A percentile compares a stretch with the other conserved stretches of the same genome.
These are phyloP conservation scores for Ctenomys sociabilis DNA, from an alignment of 2,113 vertebrate genomes.

Conservation along the genomic window DNA sequence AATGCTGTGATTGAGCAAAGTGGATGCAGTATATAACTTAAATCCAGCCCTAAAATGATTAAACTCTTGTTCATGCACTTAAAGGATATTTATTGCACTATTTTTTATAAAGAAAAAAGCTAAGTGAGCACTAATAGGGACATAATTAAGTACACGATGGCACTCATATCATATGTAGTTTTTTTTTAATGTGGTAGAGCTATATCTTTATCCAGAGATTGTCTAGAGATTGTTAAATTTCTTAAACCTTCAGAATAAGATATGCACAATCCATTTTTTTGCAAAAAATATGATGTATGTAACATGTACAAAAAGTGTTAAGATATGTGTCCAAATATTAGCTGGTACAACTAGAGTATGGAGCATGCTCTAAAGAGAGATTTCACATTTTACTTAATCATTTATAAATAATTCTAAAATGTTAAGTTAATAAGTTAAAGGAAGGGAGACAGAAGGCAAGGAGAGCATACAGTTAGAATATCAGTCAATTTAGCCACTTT, in stretches of 20 bases:
- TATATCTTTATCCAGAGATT: neutral
- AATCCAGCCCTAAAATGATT: neutral
- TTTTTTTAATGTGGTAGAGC: neutral
- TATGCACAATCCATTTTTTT: neutral
- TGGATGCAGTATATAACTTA: neutral
- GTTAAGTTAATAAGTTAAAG: neutral
- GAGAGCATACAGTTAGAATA: neutral
- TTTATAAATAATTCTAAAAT: neutral
- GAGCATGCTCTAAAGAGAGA: neutral
- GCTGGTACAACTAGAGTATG: neutral
- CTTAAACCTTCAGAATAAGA: neutral
- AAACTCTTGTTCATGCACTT: neutral
- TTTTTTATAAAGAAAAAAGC: neutral
- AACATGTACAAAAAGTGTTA: neutral
- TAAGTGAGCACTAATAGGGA: neutral
- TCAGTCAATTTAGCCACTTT: neutral
- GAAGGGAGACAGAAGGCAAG: neutral
- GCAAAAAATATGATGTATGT: neutral
- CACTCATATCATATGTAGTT: neutral
- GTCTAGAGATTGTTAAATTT: neutral
- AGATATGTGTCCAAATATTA: neutral
- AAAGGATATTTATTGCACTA: neutral
- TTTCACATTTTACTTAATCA: conserved; percentile 16
- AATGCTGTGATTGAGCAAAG: neutral
- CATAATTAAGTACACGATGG: neutral